Conservation (phyloP, 2,888 invertebrate genomes). For the Lobophora halterata region DNA sequence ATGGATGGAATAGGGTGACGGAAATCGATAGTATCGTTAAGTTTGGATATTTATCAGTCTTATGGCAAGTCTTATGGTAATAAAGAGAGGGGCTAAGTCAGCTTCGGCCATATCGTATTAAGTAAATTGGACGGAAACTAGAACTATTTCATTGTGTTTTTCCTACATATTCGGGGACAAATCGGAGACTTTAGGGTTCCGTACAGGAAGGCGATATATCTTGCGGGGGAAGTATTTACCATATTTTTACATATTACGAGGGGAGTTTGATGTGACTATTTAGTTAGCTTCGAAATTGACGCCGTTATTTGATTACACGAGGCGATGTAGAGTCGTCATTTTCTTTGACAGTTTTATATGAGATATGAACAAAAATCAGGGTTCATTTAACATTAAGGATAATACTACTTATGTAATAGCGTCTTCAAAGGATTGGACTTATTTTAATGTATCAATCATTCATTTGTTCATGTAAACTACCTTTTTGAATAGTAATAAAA, state of each 20-base stretch:
- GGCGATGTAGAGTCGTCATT: conserved; percentile 1
- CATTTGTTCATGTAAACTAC: too few species aligned
- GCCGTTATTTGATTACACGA: neutral
- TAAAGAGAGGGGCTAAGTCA: conserved; percentile 44
- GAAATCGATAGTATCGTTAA: conserved; percentile 41
- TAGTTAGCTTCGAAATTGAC: conserved; percentile 8
- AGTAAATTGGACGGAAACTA: conserved; percentile 66
- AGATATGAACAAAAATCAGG: too few species aligned
- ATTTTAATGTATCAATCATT: too few species aligned
- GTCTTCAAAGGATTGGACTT: too few species aligned
- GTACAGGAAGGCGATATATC: conserved; percentile 25
- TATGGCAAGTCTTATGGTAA: too few species aligned
- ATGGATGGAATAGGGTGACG: conserved; percentile 26
- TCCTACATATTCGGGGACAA: conserved; percentile 41
- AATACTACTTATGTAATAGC: too few species aligned
- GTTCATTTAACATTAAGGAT: too few species aligned
- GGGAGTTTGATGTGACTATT: conserved; percentile 7
- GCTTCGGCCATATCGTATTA: conserved; percentile 57
- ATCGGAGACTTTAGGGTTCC: conserved; percentile 36
- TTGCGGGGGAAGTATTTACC: conserved; percentile 25
- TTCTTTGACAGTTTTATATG: too few species aligned
- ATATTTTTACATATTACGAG: conserved; percentile 24
- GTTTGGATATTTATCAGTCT: conserved; percentile 57
- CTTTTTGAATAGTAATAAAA: too few species aligned
- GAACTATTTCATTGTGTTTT: conserved; percentile 58